phyloP scores from a whole-genome alignment of 2,113 vertebrate species.

The Aegotheles bennettii region DNA sequence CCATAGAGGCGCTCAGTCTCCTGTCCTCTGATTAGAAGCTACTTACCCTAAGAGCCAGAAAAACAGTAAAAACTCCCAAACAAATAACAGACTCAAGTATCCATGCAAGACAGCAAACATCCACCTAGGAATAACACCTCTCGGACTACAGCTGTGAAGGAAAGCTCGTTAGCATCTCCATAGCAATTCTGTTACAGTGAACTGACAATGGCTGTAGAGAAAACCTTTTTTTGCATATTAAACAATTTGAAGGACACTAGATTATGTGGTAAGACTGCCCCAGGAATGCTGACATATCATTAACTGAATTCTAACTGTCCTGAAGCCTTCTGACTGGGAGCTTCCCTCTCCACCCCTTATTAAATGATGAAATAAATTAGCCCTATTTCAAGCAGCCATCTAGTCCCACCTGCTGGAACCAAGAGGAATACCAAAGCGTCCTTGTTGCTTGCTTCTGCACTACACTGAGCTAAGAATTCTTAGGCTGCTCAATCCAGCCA shows the following conservation, averaged over 20 bases:
- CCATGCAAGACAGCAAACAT: not conserved
- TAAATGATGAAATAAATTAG: not conserved
- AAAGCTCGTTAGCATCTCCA: not conserved
- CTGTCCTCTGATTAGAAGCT: not conserved
- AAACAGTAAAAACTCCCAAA: not conserved
- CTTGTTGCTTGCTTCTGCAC: not conserved
- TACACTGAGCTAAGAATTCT: not conserved
- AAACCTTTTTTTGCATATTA: not conserved
- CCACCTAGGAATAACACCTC: not conserved
- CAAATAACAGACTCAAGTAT: not conserved
- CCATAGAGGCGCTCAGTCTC: not conserved
- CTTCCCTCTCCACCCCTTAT: not conserved
- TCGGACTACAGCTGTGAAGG: not conserved
- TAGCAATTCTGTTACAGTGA: not conserved
- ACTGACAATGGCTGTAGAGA: not conserved
- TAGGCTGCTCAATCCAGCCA: not conserved
- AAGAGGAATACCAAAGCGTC: not conserved
- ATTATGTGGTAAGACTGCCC: not conserved
- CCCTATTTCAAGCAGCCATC: not conserved
- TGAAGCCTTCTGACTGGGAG: not conserved
- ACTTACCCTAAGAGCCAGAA: not conserved
- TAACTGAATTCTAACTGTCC: not conserved
- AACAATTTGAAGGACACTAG: not conserved
- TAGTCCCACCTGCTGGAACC: conserved; percentile 18
- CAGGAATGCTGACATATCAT: not conserved